Conservation (phyloP, 1,140 invertebrate species). For the Ostrea edulis region DNA sequence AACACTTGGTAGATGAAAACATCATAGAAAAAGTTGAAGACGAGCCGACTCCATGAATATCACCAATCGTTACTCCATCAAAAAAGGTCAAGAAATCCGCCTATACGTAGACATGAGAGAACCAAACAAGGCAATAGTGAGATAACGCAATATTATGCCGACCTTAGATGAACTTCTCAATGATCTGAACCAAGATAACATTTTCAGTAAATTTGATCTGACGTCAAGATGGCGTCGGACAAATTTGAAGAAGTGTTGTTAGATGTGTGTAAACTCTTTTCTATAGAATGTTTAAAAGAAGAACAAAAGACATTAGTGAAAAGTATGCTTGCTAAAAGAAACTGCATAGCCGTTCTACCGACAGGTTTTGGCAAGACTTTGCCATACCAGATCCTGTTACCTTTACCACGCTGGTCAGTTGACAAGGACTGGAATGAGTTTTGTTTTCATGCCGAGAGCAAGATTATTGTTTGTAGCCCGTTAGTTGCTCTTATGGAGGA, state of each 20-base stretch:
- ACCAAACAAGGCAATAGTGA: no score
- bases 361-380: conserved; percentile 23
- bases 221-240: no score
- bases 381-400: conserved; percentile 31
- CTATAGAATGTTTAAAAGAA: not conserved
- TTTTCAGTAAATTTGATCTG: conserved; percentile 62
- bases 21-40: no score
- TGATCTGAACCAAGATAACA: conserved; percentile 59
- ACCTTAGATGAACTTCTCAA: conserved; percentile 67
- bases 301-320: conserved; percentile 19
- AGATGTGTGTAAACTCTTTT: not conserved
- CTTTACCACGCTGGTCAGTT: not conserved
- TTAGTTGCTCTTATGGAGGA: conserved; percentile 29
- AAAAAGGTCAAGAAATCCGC: conserved; percentile 14
- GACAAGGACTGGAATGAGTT: no score
- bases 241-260: not conserved
- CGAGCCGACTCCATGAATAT: no score
- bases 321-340: not conserved
- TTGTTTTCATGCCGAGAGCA: not conserved
- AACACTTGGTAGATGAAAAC: no score
- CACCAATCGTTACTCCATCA: no score
- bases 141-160: conserved; percentile 64
- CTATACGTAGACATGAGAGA: no score
- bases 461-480: conserved; percentile 39
- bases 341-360: conserved; percentile 37